Evolutionary conservation across 1,140 invertebrate species (phyloP).

Genomic region (Drosophila bocqueti): DNA sequence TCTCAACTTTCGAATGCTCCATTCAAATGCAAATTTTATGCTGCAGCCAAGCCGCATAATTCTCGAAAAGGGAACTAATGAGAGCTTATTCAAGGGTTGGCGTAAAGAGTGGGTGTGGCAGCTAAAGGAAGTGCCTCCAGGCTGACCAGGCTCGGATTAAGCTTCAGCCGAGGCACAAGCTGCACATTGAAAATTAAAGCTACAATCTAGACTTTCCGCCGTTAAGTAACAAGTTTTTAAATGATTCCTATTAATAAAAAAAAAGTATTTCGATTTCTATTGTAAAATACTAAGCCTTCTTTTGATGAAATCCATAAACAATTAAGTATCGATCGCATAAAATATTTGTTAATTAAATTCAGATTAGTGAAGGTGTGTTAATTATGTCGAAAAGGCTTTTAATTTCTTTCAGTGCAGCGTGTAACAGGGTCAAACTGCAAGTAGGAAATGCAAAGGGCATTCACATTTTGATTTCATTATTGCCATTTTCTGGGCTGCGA

Average conservation of each 20-base stretch:
- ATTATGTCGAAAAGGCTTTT: background rate
- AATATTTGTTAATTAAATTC: background rate
- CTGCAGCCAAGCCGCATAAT: conserved; percentile 36
- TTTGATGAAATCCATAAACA: no score
- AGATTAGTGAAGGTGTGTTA: background rate
- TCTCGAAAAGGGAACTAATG: conserved; percentile 65
- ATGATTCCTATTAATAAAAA: no score
- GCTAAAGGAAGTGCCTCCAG: conserved; percentile 10
- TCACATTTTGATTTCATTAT: conserved; percentile 83
- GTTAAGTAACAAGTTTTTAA: background rate
- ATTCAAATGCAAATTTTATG: conserved; percentile 43
- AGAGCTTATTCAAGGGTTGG: conserved; percentile 46
- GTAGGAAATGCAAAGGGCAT: conserved; percentile 83
- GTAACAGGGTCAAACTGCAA: conserved; percentile 74
- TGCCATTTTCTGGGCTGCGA: conserved; percentile 57
- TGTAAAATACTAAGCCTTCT: no score
- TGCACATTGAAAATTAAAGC: background rate
- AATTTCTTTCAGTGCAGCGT: conserved; percentile 5
- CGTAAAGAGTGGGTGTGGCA: background rate
- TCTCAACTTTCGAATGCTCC: conserved; percentile 20
- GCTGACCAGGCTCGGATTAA: conserved; percentile 20
- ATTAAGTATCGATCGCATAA: no score
- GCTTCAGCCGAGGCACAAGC: background rate
- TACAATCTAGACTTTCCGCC: background rate
- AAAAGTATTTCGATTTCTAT: no score